These are phyloP conservation scores for Lophotriccus pileatus DNA, from an alignment of 2,797 vertebrate genomes.

Conservation along the genomic window DNA sequence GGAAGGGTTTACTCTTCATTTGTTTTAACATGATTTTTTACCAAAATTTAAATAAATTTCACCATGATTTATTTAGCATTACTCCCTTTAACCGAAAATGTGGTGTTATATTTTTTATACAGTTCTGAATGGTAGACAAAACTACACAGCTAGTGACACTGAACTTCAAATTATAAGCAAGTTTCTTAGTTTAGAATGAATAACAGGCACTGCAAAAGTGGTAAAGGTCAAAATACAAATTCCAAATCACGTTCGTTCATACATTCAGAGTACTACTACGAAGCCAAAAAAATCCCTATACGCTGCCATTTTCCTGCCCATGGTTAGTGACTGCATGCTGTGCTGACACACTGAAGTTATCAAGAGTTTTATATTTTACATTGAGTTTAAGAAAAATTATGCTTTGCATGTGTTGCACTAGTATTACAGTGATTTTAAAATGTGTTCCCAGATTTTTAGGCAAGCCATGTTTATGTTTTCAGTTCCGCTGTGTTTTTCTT, in stretches of 20 bases:
- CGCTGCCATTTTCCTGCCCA: rapidly evolving
- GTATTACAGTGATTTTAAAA: neutral
- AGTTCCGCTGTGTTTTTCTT: neutral
- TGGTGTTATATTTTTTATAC: neutral
- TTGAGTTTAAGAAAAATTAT: neutral
- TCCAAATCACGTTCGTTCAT: neutral
- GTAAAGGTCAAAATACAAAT: neutral
- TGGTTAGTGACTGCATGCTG: neutral
- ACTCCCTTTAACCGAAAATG: neutral
- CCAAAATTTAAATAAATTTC: neutral
- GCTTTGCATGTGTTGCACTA: neutral
- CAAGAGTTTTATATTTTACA: neutral
- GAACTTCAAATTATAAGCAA: neutral
- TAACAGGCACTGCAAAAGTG: neutral
- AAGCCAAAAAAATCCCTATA: neutral
- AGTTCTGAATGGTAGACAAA: neutral
- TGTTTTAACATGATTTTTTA: neutral
- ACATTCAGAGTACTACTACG: neutral
- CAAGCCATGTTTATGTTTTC: neutral
- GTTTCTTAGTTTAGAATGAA: neutral
- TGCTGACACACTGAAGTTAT: neutral
- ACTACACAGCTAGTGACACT: neutral
- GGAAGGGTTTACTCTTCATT: neutral
- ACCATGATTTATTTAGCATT: neutral
- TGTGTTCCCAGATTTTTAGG: neutral